A percentile compares a stretch with the other conserved stretches of the same genome.
Evolutionary conservation across 2,888 invertebrate genomes (phyloP).

Genomic region (Drosophila birchii): DNA sequence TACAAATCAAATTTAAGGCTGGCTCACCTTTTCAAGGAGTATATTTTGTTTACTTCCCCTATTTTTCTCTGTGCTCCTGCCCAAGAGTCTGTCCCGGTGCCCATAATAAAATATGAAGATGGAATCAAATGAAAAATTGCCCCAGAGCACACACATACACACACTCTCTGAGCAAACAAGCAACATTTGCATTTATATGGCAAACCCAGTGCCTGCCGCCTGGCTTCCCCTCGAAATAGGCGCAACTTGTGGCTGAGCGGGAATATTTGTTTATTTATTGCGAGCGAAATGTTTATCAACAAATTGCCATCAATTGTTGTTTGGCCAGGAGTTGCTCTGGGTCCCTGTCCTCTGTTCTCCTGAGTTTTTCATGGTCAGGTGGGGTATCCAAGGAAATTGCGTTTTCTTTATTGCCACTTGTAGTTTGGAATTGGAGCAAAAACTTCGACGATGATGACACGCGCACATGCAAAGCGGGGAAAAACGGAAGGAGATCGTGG

Average conservation of each 20-base stretch:
- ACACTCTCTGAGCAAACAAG: constrained; percentile 64
- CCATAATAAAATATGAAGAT: constrained; percentile 79
- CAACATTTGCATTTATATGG: constrained; percentile 80
- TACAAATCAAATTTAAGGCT: neutral
- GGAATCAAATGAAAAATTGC: constrained; percentile 82
- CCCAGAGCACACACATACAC: constrained; percentile 66
- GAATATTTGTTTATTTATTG: constrained; percentile 81
- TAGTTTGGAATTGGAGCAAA: constrained; percentile 66
- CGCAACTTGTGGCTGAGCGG: constrained; percentile 62
- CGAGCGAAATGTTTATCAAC: constrained; percentile 83
- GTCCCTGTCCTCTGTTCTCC: constrained; percentile 21
- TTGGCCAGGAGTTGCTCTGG: constrained; percentile 51
- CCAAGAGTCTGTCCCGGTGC: constrained; percentile 22
- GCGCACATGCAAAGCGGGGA: constrained; percentile 56
- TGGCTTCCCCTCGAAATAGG: constrained; percentile 29
- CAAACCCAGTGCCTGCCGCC: constrained; percentile 28
- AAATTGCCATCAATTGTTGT: constrained; percentile 82
- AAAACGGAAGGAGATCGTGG: constrained; percentile 24
- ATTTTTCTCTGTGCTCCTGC: constrained; percentile 3
- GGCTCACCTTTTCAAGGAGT: fast-evolving
- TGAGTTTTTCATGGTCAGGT: constrained; percentile 12
- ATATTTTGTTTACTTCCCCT: too few relatives aligned
- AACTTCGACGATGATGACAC: constrained; percentile 48
- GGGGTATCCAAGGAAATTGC: constrained; percentile 4
- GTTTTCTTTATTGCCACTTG: constrained; percentile 42